These are phyloP conservation scores for Falco berigora DNA, from an alignment of 2,797 vertebrate genomes.

Conservation along the genomic window DNA sequence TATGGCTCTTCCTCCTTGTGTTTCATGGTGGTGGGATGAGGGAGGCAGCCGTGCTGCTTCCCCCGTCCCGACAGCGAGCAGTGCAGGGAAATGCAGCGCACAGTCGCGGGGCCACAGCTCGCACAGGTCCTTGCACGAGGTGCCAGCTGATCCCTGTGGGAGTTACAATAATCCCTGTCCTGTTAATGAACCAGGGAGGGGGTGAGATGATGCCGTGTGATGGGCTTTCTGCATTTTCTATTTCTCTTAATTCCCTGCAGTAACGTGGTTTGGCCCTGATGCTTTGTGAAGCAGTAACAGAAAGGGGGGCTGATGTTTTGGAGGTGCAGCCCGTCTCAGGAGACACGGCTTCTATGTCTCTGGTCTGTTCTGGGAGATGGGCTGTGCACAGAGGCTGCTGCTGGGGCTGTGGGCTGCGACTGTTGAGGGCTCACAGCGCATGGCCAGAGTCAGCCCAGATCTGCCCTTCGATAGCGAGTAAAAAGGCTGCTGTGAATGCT, in stretches of 20 bases:
- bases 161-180: background rate
- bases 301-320: background rate
- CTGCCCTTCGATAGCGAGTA: accelerated
- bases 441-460: background rate
- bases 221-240: background rate
- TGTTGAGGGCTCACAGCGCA: background rate
- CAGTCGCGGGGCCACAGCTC: accelerated
- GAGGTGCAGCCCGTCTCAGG: background rate
- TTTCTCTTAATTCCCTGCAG: background rate
- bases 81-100: accelerated
- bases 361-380: no score
- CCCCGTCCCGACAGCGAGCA: background rate
- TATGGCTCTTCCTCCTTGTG: background rate
- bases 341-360: background rate
- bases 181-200: background rate
- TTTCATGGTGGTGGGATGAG: accelerated
- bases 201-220: background rate
- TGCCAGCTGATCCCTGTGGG: background rate
- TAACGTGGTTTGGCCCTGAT: background rate
- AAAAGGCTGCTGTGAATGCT: background rate
- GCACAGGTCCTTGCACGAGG: accelerated
- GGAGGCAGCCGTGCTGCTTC: background rate
- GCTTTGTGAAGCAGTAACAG: background rate
- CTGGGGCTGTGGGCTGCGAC: accelerated
- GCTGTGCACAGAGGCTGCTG: background rate